A percentile compares a stretch with the other conserved stretches of the same genome.
phyloP scores from a whole-genome alignment of 2,797 vertebrate genomes.

The Sebastes jordani region DNA sequence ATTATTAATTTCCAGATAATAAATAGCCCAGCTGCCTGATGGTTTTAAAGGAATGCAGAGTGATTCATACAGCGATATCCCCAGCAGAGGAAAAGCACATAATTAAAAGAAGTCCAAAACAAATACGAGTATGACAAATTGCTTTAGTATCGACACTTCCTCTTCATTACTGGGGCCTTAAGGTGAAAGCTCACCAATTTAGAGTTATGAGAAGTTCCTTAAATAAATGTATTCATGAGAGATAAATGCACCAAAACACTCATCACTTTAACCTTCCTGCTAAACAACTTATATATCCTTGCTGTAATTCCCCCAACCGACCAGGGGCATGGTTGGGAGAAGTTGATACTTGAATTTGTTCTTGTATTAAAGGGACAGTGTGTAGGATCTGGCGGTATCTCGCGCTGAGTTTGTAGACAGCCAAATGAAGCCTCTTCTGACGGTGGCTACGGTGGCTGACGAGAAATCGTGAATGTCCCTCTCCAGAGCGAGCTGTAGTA shows the following conservation, averaged over 20 bases:
- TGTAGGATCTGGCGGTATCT: no score
- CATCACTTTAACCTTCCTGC: background rate
- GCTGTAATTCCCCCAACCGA: background rate
- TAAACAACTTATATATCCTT: background rate
- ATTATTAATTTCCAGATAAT: conserved; percentile 13
- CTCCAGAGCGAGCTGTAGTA: background rate
- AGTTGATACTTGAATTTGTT: background rate
- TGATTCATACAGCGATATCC: conserved; percentile 29
- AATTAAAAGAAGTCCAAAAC: conserved; percentile 13
- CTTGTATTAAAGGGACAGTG: background rate
- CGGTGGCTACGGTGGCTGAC: no score
- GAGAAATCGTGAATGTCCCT: background rate
- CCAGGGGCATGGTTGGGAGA: background rate
- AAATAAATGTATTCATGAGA: background rate
- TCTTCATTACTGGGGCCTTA: background rate
- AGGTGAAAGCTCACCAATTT: conserved; percentile 16
- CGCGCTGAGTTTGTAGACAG: no score
- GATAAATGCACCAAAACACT: background rate
- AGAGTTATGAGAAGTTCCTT: conserved; percentile 8
- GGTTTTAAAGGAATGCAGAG: conserved; percentile 7
- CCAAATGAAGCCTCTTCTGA: no score
- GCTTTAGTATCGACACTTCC: conserved; percentile 8
- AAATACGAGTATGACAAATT: conserved; percentile 15
- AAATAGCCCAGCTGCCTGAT: conserved; percentile 17
- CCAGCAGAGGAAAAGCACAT: conserved; percentile 1